Conservation (phyloP, 2,888 invertebrate genomes). For the Archips xylosteana region DNA sequence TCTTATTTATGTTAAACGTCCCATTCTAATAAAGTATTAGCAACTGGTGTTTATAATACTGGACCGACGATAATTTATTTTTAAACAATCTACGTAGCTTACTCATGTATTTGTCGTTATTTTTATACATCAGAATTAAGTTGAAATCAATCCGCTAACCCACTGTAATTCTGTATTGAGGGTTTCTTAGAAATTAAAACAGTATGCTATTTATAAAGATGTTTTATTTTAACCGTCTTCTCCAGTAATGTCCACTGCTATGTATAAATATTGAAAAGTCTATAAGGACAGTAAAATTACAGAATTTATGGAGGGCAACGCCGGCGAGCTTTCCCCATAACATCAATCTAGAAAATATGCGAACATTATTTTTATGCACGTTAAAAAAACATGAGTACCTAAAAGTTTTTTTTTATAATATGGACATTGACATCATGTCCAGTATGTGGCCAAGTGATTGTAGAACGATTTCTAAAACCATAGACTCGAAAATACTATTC, state of each 20-base stretch:
- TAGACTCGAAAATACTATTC: no score
- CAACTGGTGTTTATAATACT: constrained; percentile 47
- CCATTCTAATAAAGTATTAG: constrained; percentile 37
- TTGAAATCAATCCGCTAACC: constrained; percentile 83
- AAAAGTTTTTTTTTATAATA: no score
- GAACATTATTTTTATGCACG: no score
- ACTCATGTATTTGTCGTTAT: constrained; percentile 71
- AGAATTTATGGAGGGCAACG: no score
- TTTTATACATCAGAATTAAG: constrained; percentile 81
- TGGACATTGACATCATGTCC: no score
- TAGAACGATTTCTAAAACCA: no score
- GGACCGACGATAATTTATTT: constrained; percentile 50
- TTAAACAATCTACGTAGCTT: constrained; percentile 60
- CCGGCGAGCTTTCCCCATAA: no score
- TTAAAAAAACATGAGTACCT: no score
- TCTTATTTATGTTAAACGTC: constrained; percentile 35
- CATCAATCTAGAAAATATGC: no score
- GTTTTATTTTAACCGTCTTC: constrained; percentile 70
- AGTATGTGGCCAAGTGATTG: no score
- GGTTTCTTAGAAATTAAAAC: constrained; percentile 86
- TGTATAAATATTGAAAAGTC: background rate
- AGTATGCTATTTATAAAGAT: constrained; percentile 78
- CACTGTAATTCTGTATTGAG: constrained; percentile 83
- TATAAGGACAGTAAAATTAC: no score
- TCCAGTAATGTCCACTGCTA: background rate